Conservation (phyloP, 1,140 invertebrate genomes). For the Nomia melanderi region DNA sequence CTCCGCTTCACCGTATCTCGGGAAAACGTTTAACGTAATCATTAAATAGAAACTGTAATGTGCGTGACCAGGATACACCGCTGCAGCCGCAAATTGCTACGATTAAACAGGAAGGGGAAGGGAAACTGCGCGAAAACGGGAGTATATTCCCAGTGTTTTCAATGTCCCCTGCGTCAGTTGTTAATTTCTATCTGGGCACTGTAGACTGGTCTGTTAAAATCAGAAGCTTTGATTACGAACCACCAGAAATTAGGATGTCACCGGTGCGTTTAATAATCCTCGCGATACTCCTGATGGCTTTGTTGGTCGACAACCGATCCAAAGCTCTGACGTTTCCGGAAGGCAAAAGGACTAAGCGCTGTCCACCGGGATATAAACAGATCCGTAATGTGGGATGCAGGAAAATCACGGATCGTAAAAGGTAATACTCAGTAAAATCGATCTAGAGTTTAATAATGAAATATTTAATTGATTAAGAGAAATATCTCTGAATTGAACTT, state of each 20-base stretch:
- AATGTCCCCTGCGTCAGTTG: background rate
- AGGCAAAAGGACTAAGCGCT: slow-evolving; percentile 14
- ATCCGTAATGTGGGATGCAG: slow-evolving; percentile 40
- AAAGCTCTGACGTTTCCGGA: slow-evolving; percentile 37
- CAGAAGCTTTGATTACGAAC: background rate
- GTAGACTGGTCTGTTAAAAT: too few relatives aligned
- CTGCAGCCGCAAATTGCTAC: slow-evolving; percentile 49
- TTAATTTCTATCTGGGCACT: slow-evolving; percentile 12
- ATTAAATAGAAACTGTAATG: slow-evolving; percentile 33
- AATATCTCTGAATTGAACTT: too few relatives aligned
- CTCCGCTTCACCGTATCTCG: slow-evolving; percentile 2
- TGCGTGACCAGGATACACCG: slow-evolving; percentile 35
- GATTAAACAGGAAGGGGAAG: slow-evolving; percentile 4
- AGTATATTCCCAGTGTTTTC: slow-evolving; percentile 11
- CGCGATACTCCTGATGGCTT: slow-evolving; percentile 14
- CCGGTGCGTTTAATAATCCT: slow-evolving; percentile 24
- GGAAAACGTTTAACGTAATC: slow-evolving; percentile 11
- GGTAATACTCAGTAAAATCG: background rate
- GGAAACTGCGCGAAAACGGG: slow-evolving; percentile 6
- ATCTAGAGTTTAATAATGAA: background rate
- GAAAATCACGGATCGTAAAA: background rate
- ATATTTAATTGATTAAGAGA: too few relatives aligned
- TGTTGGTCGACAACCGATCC: background rate
- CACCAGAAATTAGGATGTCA: background rate
- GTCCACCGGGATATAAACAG: slow-evolving; percentile 38